phyloP scores from a whole-genome alignment of 1,140 invertebrate species.

The Cyrtorhinus lividipennis region DNA sequence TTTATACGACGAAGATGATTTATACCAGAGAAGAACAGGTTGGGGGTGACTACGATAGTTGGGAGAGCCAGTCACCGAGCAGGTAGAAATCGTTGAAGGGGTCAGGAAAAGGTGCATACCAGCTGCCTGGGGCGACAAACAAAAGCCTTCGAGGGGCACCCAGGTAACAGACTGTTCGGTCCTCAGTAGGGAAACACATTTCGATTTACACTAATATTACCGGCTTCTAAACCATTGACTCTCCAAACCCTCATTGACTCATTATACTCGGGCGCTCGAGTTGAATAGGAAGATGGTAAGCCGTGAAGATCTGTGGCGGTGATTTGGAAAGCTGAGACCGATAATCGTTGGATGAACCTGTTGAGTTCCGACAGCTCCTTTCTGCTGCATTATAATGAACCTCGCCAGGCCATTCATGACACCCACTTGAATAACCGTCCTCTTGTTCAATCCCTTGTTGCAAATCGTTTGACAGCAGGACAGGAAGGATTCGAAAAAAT shows the following conservation, averaged over 20 bases:
- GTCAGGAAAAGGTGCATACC: background rate
- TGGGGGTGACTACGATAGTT: background rate
- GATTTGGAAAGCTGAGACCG: too few relatives aligned
- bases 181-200: background rate
- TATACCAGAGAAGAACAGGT: background rate
- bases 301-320: too few relatives aligned
- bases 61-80: background rate
- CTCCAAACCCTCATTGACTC: background rate
- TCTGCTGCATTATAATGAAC: too few relatives aligned
- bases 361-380: too few relatives aligned
- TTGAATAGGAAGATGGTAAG: background rate
- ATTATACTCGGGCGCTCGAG: too few relatives aligned
- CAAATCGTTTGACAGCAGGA: too few relatives aligned
- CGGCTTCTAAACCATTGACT: background rate
- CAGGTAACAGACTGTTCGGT: background rate
- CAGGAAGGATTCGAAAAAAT: too few relatives aligned
- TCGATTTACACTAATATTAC: too few relatives aligned
- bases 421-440: too few relatives aligned
- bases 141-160: background rate
- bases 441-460: too few relatives aligned
- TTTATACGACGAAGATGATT: background rate
- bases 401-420: too few relatives aligned
- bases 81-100: background rate
- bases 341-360: too few relatives aligned
- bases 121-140: background rate